Percentiles rank a stretch among this genome's conserved stretches.
These are phyloP conservation scores for Pterocles gutturalis DNA, from an alignment of 2,113 vertebrate genomes.

Conservation along the genomic window DNA sequence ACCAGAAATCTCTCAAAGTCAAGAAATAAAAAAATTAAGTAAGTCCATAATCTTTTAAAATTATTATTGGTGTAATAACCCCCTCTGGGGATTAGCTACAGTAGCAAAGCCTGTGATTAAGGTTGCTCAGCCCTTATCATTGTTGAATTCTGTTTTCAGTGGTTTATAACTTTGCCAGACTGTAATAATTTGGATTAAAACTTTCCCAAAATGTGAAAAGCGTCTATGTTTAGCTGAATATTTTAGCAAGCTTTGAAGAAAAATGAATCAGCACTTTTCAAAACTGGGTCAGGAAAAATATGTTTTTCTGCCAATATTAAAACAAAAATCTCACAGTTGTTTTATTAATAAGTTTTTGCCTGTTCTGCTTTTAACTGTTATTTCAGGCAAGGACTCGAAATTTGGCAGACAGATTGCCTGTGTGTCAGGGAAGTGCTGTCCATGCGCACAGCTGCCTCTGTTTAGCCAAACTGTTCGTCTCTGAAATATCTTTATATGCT, in stretches of 20 bases:
- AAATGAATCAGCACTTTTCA: slow-evolving; percentile 45
- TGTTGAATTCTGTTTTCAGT: slow-evolving; percentile 24
- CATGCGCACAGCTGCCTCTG: not conserved
- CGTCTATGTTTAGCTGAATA: not conserved
- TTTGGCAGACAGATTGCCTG: not conserved
- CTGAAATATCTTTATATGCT: not conserved
- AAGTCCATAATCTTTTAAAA: slow-evolving; percentile 19
- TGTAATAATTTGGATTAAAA: slow-evolving; percentile 53
- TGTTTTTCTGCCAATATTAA: slow-evolving; percentile 24
- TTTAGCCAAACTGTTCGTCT: not conserved
- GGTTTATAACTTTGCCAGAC: slow-evolving; percentile 23
- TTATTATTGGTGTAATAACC: slow-evolving; percentile 38
- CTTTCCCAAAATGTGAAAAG: slow-evolving; percentile 6
- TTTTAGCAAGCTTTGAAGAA: slow-evolving; percentile 34
- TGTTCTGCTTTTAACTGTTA: slow-evolving; percentile 5
- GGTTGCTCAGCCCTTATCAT: slow-evolving; percentile 26
- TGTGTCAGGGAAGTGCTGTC: not conserved
- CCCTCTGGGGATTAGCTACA: slow-evolving; percentile 2
- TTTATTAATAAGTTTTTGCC: slow-evolving; percentile 27
- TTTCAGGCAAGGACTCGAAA: slow-evolving; percentile 29
- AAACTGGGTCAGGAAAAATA: slow-evolving; percentile 49
- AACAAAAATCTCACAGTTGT: not conserved
- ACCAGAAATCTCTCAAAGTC: not conserved
- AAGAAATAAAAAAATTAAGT: slow-evolving; percentile 40
- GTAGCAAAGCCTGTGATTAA: slow-evolving; percentile 31